Conservation (phyloP, 2,113 vertebrate species). For the Psettodes erumei region DNA sequence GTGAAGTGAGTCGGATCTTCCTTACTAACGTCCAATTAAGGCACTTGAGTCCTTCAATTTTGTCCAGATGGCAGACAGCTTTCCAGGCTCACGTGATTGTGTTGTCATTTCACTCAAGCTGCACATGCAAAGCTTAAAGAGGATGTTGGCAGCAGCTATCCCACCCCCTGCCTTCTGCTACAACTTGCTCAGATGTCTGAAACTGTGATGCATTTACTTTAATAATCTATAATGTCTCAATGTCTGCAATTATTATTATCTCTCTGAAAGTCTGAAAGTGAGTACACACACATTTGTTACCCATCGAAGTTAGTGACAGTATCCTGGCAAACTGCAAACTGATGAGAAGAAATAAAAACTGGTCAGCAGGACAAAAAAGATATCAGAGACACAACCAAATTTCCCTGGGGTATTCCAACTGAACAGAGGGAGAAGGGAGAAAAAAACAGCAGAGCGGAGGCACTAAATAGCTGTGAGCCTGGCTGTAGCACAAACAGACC, state of each 20-base stretch:
- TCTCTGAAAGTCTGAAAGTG: too few relatives aligned
- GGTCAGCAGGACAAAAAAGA: conserved; percentile 69
- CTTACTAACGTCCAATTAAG: conserved; percentile 65
- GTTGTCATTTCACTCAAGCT: conserved; percentile 67
- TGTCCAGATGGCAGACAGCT: conserved; percentile 73
- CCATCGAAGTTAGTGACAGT: conserved; percentile 57
- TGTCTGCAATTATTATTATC: neutral
- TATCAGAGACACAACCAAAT: conserved; percentile 74
- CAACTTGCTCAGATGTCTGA: conserved; percentile 54
- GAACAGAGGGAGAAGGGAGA: conserved; percentile 69
- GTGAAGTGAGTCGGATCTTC: conserved; percentile 33
- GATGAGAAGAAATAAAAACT: conserved; percentile 63
- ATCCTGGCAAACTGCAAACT: conserved; percentile 63
- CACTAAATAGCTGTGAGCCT: conserved; percentile 75
- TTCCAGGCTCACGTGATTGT: conserved; percentile 46
- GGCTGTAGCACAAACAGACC: conserved; percentile 74
- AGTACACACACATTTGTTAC: too few relatives aligned
- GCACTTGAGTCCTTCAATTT: conserved; percentile 57
- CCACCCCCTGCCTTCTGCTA: conserved; percentile 68
- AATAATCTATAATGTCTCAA: conserved; percentile 31
- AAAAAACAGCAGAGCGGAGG: conserved; percentile 68
- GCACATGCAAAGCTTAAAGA: conserved; percentile 58
- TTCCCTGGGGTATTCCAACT: conserved; percentile 74
- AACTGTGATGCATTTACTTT: conserved; percentile 41
- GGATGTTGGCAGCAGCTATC: conserved; percentile 57